phyloP scores from a whole-genome alignment of 2,797 vertebrate species.

The Dromococcyx pavoninus region DNA sequence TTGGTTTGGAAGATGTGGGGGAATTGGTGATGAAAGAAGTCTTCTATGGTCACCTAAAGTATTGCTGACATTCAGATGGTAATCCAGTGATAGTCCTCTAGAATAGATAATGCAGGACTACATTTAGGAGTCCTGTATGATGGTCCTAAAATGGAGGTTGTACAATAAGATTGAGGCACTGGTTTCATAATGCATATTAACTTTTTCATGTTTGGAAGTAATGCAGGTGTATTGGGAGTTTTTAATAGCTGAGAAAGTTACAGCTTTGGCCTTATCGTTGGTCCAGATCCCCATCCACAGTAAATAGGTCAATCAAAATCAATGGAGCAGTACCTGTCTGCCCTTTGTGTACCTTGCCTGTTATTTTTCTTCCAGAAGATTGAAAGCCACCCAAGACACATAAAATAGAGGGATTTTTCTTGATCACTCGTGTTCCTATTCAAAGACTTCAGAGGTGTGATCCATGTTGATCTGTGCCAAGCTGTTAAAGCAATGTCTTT shows the following conservation, averaged over 20 bases:
- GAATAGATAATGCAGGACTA: neutral
- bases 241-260: neutral
- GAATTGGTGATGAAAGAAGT: neutral
- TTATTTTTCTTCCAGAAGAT: neutral
- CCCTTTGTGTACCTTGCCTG: neutral
- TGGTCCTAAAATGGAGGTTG: neutral
- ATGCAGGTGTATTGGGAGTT: neutral
- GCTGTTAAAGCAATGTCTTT: neutral
- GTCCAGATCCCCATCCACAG: neutral
- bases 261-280: neutral
- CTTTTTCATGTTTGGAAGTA: neutral
- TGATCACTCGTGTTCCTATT: neutral
- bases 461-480: neutral
- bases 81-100: neutral
- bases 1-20: neutral
- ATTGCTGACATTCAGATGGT: neutral
- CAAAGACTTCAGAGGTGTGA: neutral
- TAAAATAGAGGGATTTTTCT: neutral
- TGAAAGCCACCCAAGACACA: neutral
- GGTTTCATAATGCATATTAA: neutral
- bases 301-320: neutral
- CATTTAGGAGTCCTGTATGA: neutral
- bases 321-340: neutral
- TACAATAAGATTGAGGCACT: neutral
- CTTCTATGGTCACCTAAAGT: neutral